These are phyloP conservation scores for Pangasius krempfi DNA, from an alignment of 2,797 vertebrate species.

Conservation along the genomic window DNA sequence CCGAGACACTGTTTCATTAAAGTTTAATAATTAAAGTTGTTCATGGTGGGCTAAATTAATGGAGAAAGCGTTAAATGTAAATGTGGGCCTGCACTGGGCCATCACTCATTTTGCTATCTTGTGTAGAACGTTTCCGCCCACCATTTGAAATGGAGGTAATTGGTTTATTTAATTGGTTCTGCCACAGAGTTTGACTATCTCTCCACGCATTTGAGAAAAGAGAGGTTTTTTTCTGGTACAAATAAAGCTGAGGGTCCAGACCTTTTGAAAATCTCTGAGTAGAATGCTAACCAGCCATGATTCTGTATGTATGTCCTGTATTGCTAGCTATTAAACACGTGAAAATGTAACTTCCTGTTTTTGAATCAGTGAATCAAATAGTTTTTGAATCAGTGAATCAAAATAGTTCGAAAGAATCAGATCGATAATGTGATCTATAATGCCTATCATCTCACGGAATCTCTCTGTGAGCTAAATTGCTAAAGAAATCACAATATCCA, in stretches of 20 bases:
- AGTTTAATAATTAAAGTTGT: not conserved
- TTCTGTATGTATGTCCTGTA: not conserved
- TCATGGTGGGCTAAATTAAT: not conserved
- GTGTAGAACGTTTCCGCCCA: not conserved
- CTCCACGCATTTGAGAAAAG: not conserved
- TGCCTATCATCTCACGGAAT: not conserved
- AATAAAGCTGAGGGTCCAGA: not conserved
- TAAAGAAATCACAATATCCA: not conserved
- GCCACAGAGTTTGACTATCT: not conserved
- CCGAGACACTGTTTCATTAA: not conserved
- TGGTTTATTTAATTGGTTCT: constrained; percentile 7
- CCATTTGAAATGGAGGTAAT: constrained; percentile 19
- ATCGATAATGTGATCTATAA: not conserved
- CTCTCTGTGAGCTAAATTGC: not conserved
- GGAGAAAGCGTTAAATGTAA: not conserved
- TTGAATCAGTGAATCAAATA: not conserved
- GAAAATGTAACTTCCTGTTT: not conserved
- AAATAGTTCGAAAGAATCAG: not conserved
- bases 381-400: not conserved
- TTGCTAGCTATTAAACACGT: not conserved
- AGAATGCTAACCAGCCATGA: not conserved
- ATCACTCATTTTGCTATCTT: constrained; percentile 1
- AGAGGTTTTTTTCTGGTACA: not conserved
- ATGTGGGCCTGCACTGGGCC: not conserved
- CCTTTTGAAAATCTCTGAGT: not conserved